Evolutionary conservation across 2,113 vertebrate genomes (phyloP), one percentile per base, ranked within the genome.

Genomic region (Scomber japonicus): DNA sequence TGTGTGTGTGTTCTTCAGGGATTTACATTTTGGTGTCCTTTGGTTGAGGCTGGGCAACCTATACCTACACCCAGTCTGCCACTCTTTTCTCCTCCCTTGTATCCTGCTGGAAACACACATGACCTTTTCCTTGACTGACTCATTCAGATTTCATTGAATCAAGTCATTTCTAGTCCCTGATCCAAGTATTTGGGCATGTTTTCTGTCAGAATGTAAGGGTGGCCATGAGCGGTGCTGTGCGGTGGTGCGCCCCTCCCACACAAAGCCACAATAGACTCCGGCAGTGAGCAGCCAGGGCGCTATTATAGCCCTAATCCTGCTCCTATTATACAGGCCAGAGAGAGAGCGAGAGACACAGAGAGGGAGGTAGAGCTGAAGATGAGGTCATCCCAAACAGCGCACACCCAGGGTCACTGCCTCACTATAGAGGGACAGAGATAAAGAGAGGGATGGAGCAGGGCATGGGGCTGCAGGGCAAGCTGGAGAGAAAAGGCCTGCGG

Each of bases 281-380:
- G 91, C 93, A 93, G 92, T 93, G 92, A 92, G 90, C 93, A 92
- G 93, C 89, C 92, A 85, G 74, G 66, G 75, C 60, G 80, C 92
- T 90, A 94, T 96, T 96, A 95, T 95, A 90, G 86, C 82, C 83
- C 92, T 95, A 95, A 96, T 95, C 95, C 94, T 78, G 76, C 64
- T 78, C 71, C 91, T 85, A 93, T 94, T 95, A 92, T 95, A 90
- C 87, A 68, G 77, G 72, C 85, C 87, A 90, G 89, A 93, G 93
- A 93, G 92, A 92, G 88, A 93, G 90, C 84, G 87, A 91, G 88
- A 91, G 86, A 95, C 81, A 92, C 80, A 92, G 80, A 91, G 83
- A 87, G 92, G 86, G 86, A 90, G 92, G 91, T 80, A 91, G 91
- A 89, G 90, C 81, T 79, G 79, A 91, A 91, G 89, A 94, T 95